These are phyloP conservation scores for Gnathonemus longibarbis DNA, from an alignment of 2,113 vertebrate species.

Conservation along the genomic window DNA sequence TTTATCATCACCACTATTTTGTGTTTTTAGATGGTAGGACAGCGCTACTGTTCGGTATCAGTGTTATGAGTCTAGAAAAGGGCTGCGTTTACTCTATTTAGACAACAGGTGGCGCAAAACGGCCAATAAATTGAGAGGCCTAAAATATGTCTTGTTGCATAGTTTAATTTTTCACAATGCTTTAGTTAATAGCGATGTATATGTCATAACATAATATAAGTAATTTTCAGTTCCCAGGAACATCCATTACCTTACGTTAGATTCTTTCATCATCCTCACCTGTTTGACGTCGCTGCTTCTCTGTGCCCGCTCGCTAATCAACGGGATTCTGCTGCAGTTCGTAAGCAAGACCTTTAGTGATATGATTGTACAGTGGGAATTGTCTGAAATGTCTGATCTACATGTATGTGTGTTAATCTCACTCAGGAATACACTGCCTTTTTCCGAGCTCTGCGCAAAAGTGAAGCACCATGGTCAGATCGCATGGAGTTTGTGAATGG, in stretches of 20 bases:
- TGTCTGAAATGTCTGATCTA: background rate
- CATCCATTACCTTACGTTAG: slow-evolving; percentile 74
- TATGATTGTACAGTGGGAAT: background rate
- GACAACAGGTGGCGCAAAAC: background rate
- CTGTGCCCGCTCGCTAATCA: slow-evolving; percentile 73
- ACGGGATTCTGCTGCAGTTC: slow-evolving; percentile 75
- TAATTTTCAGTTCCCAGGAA: slow-evolving; percentile 69
- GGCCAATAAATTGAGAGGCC: background rate
- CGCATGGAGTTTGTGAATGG: slow-evolving; percentile 89
- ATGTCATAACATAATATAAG: background rate
- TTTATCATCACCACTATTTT: background rate
- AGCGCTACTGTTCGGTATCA: background rate
- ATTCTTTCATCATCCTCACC: slow-evolving; percentile 73
- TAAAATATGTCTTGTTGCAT: background rate
- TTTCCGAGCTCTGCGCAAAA: slow-evolving; percentile 66
- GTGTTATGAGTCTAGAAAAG: background rate
- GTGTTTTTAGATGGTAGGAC: background rate
- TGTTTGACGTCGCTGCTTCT: slow-evolving; percentile 78
- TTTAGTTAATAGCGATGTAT: background rate
- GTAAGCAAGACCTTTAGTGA: slow-evolving; percentile 57
- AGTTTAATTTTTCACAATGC: background rate
- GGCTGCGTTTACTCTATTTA: background rate
- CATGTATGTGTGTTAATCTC: slow-evolving; percentile 16
- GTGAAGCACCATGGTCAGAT: slow-evolving; percentile 69
- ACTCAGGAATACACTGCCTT: slow-evolving; percentile 79